phyloP scores from a whole-genome alignment of 2,888 invertebrate genomes.

The Cancer borealis region DNA sequence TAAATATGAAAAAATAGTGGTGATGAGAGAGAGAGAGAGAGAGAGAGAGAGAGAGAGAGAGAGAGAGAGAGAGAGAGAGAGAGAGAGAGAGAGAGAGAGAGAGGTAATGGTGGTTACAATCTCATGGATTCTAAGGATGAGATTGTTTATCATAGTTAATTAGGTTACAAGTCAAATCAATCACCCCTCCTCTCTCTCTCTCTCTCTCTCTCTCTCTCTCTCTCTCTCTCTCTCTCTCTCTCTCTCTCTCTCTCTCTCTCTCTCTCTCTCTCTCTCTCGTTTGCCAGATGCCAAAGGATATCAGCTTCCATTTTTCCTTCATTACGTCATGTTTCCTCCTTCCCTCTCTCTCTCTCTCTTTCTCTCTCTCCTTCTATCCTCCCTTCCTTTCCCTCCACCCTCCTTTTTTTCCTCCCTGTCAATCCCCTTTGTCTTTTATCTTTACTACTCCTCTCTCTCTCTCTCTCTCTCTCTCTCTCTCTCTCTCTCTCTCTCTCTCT shows the following conservation, averaged over 20 bases:
- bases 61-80: too few species aligned
- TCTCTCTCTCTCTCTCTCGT: background rate
- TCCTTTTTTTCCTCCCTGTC: background rate
- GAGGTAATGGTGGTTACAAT: too few species aligned
- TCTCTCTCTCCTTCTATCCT: background rate
- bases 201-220: constrained; percentile 28
- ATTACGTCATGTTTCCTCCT: background rate
- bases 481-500: background rate
- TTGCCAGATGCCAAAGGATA: background rate
- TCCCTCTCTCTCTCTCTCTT: background rate
- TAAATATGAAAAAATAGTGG: too few species aligned
- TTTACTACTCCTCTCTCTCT: background rate
- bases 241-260: constrained; percentile 9
- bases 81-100: too few species aligned
- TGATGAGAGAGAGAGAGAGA: too few species aligned
- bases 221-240: constrained; percentile 40
- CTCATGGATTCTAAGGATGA: too few species aligned
- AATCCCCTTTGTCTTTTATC: background rate
- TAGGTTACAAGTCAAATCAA: too few species aligned
- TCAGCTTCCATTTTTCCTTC: constrained; percentile 8
- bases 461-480: background rate
- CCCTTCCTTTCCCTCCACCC: background rate
- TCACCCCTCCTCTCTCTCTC: too few species aligned
- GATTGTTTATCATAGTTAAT: too few species aligned
- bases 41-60: too few species aligned